phyloP scores from a whole-genome alignment of 2,797 vertebrate genomes.

The Chelonia mydas region DNA sequence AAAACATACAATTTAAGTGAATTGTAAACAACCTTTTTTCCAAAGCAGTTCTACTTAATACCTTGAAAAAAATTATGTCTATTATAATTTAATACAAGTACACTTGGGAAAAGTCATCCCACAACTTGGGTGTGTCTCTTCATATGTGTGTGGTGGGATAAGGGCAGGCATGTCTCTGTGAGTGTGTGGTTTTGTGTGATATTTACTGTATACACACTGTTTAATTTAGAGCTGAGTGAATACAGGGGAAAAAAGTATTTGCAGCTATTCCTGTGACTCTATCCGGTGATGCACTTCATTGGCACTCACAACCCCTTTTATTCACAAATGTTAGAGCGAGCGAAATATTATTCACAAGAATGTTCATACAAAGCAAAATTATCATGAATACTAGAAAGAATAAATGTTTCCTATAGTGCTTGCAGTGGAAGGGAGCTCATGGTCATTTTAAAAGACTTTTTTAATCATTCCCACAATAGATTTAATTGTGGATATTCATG shows the following conservation, averaged over 20 bases:
- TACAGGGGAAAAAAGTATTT: neutral
- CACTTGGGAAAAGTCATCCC: accelerated
- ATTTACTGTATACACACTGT: accelerated
- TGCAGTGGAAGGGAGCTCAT: neutral
- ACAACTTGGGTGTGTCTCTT: neutral
- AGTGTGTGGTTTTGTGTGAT: neutral
- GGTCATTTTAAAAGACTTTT: constrained; percentile 24
- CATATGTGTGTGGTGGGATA: neutral
- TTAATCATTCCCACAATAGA: constrained; percentile 20
- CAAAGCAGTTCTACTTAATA: neutral
- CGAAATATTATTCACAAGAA: neutral
- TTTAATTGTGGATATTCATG: constrained; percentile 7
- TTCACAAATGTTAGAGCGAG: constrained; percentile 22
- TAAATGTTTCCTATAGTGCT: neutral
- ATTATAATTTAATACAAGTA: neutral
- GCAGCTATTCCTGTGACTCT: neutral
- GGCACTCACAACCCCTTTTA: neutral
- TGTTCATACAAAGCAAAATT: neutral
- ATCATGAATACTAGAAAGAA: neutral
- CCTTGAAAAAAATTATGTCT: neutral
- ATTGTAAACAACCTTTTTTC: constrained; percentile 38
- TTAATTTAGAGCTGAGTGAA: neutral
- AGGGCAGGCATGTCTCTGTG: neutral
- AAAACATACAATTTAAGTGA: constrained; percentile 44
- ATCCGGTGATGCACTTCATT: constrained; percentile 12